Conservation (phyloP, 2,888 invertebrate species). For the Meghimatium bilineatum region DNA sequence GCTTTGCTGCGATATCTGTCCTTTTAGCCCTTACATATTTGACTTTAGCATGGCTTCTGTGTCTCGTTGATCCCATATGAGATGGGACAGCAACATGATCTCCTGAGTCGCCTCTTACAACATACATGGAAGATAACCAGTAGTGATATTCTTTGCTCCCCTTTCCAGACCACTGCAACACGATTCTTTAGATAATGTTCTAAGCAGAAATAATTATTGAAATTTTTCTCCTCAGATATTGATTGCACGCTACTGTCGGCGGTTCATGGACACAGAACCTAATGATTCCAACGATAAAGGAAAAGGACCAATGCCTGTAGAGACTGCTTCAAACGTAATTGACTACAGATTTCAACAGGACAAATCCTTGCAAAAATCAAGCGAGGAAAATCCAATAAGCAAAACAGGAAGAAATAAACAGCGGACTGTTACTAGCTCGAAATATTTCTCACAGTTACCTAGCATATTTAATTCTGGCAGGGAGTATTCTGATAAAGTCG, state of each 20-base stretch:
- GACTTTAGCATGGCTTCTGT: too few relatives aligned
- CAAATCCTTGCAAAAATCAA: not conserved
- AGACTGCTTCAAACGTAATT: slow-evolving; percentile 11
- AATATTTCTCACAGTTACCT: slow-evolving; percentile 19
- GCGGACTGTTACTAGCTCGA: not conserved
- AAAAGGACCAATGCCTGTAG: slow-evolving; percentile 43
- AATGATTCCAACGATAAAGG: not conserved
- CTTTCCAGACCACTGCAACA: too few relatives aligned
- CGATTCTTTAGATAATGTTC: too few relatives aligned
- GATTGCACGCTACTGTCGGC: slow-evolving; percentile 52
- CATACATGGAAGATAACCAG: too few relatives aligned
- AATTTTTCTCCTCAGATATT: slow-evolving; percentile 40
- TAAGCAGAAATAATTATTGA: not conserved
- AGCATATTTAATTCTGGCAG: not conserved
- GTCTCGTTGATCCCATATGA: too few relatives aligned
- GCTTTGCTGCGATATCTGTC: too few relatives aligned
- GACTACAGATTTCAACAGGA: not conserved
- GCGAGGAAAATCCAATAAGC: not conserved
- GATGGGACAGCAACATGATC: too few relatives aligned
- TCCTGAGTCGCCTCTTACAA: too few relatives aligned
- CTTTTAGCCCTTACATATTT: too few relatives aligned
- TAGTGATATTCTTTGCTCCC: too few relatives aligned
- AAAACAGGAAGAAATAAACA: not conserved
- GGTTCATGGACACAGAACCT: slow-evolving; percentile 49
- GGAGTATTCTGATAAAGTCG: not conserved